Evolutionary conservation across 2,113 vertebrate genomes (phyloP), one percentile per base, ranked within the genome.

Genomic region (Gobiocypris rarus): DNA sequence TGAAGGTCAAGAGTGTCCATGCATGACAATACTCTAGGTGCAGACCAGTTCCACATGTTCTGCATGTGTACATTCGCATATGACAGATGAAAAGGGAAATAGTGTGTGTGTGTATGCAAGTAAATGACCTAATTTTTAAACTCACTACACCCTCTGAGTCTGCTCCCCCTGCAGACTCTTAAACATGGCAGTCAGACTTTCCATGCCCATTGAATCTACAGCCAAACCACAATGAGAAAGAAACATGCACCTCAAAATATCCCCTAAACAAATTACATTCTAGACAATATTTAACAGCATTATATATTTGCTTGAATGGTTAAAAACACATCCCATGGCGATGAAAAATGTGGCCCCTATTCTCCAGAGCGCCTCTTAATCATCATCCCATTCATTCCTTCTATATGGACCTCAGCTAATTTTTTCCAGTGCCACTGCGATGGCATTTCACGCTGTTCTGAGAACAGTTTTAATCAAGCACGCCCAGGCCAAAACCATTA

Each of bases 111-210:
- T 65, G 58, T 67, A 17, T 67, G 34, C 82, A 56, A 67, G 26
- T 67, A 17, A 15, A 61, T 83, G 81, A 81, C 88, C 85, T 86
- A 63, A 45, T 85, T 86, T 76, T 83, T 11, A n/a, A 85, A 84
- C 79, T 75, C 48, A 67, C 84, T 80, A 74, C 76, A 85, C 81
- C 76, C 82, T 67, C 69, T n/a, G 59, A 43, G 13, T 41, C 52
- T 74, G 56, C 56, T 75, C 71, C 28, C 38, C 69, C 74, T 15
- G 58, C 17, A 83, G 67, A 58, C 58, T 45, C 48, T 26, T 6
- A 59, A 31, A 86, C 67, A 45, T 54, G 70, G 81, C 59, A 82
- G 82, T 86, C 74, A 86, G 41, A 86, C 58, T 89, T 89, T 87
- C 84, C 86, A 45, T 83, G 78, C 59, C 54, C 74, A 84, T 70